Evolutionary conservation across 2,797 vertebrate genomes (phyloP), one percentile per base, ranked within the genome.

Genomic region (Limnodromus scolopaceus): DNA sequence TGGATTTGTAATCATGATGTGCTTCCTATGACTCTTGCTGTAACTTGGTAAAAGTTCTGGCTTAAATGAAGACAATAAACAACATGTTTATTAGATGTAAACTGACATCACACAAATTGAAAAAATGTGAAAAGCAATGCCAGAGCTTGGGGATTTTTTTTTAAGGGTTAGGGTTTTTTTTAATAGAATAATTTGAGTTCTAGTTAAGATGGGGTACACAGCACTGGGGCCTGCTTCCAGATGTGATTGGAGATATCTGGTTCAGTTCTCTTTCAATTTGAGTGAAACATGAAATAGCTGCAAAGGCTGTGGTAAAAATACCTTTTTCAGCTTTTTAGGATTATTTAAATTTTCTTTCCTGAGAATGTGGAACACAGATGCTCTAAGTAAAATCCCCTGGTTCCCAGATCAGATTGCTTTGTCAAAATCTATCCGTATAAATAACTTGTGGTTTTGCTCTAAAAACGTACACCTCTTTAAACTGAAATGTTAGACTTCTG

Each of bases 71-170:
- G 68, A 86, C 85, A 75, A 92, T 93, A 95, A 94, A 91, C 80
- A 96, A 55, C 65, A 80, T 91, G 65, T 87, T 95, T 93, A 93
- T 93, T 94, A 91, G 76, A 95, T 88, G 80, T 93, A 93, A 96
- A 89, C 79, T 95, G 86, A 86, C 90, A 96, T 96, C 61, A 86
- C n/a, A 83, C 48, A 91, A 79, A 93, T 88, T 77, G 68, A 86
- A 94, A 94, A 93, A 92, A 93, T 23, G 22, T 94, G 89, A 94
- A 46, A 81, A 87, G 38, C 16, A 53, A 93, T 80, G 65, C 60
- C 32, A 51, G 83, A 63, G 85, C 60, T 87, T 4, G 0, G 14
- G 45, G 43, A 30, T 48, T 36, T n/a, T 80, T 66, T 84, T 71
- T 80, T 51, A 71, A 78, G 49, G 13, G 28, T n/a, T 82, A 51